Evolutionary conservation across 2,113 vertebrate species (phyloP).

Genomic region (Sander lucioperca): DNA sequence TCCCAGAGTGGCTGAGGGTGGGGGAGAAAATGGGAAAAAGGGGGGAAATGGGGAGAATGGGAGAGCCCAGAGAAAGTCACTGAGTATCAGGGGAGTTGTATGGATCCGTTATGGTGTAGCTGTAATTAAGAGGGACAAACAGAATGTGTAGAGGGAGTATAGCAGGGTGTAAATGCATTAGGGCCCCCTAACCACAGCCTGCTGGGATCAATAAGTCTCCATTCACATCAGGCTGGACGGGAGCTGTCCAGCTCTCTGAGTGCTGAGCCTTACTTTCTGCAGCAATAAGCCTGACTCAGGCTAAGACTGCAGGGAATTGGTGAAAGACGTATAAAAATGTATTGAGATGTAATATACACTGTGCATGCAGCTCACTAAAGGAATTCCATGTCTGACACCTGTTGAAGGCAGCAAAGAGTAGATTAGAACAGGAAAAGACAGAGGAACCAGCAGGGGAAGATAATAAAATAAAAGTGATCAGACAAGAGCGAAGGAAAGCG

Average conservation of each 20-base stretch:
- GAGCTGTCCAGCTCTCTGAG: slow-evolving; percentile 73
- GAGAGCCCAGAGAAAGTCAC: slow-evolving; percentile 52
- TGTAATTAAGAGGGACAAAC: slow-evolving; percentile 80
- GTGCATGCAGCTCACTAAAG: background rate
- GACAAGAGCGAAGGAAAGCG: slow-evolving; percentile 56
- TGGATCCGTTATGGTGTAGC: slow-evolving; percentile 67
- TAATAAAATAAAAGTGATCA: slow-evolving; percentile 65
- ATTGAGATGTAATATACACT: background rate
- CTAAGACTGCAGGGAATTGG: slow-evolving; percentile 18
- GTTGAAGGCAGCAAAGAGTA: slow-evolving; percentile 49
- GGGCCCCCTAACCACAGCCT: slow-evolving; percentile 53
- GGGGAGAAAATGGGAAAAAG: slow-evolving; percentile 7
- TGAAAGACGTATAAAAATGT: slow-evolving; percentile 13
- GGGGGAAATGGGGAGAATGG: slow-evolving; percentile 33
- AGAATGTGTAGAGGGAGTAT: slow-evolving; percentile 56
- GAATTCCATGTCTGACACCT: slow-evolving; percentile 54
- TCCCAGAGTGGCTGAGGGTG: slow-evolving; percentile 50
- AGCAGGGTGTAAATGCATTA: slow-evolving; percentile 74
- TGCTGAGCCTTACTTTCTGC: slow-evolving; percentile 62
- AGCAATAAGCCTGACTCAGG: background rate
- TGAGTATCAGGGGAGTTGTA: slow-evolving; percentile 68
- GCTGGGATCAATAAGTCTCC: slow-evolving; percentile 77
- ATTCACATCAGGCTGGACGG: slow-evolving; percentile 68
- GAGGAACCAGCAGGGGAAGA: slow-evolving; percentile 49
- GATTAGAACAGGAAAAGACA: slow-evolving; percentile 32